Percentiles rank a stretch among this genome's conserved stretches.
Conservation (phyloP, 2,113 vertebrate species). For the Alligator mississippiensis region DNA sequence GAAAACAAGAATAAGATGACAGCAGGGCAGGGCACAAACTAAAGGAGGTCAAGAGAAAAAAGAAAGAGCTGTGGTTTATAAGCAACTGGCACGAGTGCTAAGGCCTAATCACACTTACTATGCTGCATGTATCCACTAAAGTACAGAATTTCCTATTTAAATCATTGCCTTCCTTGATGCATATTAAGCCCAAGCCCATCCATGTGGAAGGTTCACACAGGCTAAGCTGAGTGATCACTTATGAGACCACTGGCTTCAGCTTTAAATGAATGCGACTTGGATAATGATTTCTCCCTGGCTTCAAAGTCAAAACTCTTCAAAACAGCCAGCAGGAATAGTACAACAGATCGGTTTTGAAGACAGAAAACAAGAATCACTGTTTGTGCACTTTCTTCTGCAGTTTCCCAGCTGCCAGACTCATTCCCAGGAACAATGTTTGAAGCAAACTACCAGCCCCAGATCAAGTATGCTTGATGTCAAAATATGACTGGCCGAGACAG, state of each 20-base stretch:
- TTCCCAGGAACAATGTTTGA: slow-evolving; percentile 65
- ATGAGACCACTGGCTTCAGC: slow-evolving; percentile 37
- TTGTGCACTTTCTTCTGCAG: slow-evolving; percentile 58
- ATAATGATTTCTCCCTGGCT: slow-evolving; percentile 58
- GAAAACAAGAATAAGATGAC: slow-evolving; percentile 8
- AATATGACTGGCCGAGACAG: slow-evolving; percentile 59
- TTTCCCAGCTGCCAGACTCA: slow-evolving; percentile 65
- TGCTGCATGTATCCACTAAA: neutral
- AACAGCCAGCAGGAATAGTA: slow-evolving; percentile 57
- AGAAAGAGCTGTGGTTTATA: slow-evolving; percentile 9
- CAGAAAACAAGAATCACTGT: slow-evolving; percentile 69
- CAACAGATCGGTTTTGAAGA: slow-evolving; percentile 69
- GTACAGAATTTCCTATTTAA: neutral
- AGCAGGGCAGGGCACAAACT: slow-evolving; percentile 15
- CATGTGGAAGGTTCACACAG: slow-evolving; percentile 32
- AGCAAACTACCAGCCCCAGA: slow-evolving; percentile 70
- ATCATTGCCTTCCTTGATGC: neutral
- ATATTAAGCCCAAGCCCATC: slow-evolving; percentile 12
- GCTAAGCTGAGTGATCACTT: slow-evolving; percentile 44
- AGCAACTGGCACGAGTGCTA: neutral
- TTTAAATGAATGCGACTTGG: slow-evolving; percentile 27
- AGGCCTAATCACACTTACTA: neutral
- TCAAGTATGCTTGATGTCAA: slow-evolving; percentile 69
- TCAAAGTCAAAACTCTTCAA: slow-evolving; percentile 67
- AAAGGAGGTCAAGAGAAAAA: slow-evolving; percentile 33